phyloP scores from a whole-genome alignment of 2,797 vertebrate species.

The Heterohyrax brucei region DNA sequence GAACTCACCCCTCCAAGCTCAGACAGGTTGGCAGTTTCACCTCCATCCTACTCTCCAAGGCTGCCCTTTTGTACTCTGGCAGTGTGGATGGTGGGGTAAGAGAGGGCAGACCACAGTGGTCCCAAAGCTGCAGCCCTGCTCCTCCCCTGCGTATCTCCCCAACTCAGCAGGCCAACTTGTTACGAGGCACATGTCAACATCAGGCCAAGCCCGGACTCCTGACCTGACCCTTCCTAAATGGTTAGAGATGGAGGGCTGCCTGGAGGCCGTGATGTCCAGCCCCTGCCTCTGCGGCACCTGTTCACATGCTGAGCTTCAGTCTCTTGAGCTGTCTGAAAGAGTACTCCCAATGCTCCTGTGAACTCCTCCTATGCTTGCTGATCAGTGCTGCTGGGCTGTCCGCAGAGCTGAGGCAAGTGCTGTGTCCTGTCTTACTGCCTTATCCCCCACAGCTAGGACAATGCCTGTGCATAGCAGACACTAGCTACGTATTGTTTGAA shows the following conservation, averaged over 20 bases:
- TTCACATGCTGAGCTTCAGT: neutral
- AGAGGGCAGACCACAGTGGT: neutral
- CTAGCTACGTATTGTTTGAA: rapidly evolving
- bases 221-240: neutral
- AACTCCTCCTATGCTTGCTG: neutral
- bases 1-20: neutral
- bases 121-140: neutral
- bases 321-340: rapidly evolving
- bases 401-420: neutral
- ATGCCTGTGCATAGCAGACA: neutral
- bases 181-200: rapidly evolving
- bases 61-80: rapidly evolving
- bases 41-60: neutral
- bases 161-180: neutral
- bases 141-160: rapidly evolving
- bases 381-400: neutral
- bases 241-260: neutral
- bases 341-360: rapidly evolving
- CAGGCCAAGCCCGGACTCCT: neutral
- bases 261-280: neutral
- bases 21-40: no score
- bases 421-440: neutral
- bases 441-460: neutral
- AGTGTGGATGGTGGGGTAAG: neutral
- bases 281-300: neutral